A percentile compares a stretch with the other conserved stretches of the same genome.
phyloP scores from a whole-genome alignment of 2,888 invertebrate genomes.

The Habroteleia sp. region DNA sequence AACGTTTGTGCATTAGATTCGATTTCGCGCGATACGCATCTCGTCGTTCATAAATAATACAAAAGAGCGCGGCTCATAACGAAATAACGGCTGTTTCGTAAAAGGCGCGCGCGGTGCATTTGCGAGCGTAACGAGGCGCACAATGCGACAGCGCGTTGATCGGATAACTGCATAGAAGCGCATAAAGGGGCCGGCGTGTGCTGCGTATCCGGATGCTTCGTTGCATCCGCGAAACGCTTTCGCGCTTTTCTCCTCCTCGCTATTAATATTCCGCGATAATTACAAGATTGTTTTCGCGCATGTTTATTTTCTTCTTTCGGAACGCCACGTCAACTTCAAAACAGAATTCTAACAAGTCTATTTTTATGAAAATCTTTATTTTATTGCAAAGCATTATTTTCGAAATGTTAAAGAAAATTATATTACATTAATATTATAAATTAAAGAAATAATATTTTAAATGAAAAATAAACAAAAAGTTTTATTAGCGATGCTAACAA shows the following conservation, averaged over 20 bases:
- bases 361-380: too few relatives aligned
- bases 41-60: slow-evolving; percentile 52
- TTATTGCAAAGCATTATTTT: too few relatives aligned
- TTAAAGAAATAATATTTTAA: too few relatives aligned
- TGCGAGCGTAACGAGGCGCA: slow-evolving; percentile 56
- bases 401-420: too few relatives aligned
- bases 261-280: slow-evolving; percentile 10
- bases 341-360: too few relatives aligned
- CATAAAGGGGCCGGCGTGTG: slow-evolving; percentile 38
- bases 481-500: too few relatives aligned
- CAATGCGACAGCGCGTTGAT: slow-evolving; percentile 53
- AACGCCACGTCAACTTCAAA: too few relatives aligned
- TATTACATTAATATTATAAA: too few relatives aligned
- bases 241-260: slow-evolving; percentile 23
- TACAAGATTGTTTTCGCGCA: slow-evolving; percentile 23
- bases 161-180: slow-evolving; percentile 44
- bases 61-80: slow-evolving; percentile 49
- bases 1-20: slow-evolving; percentile 23
- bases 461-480: too few relatives aligned
- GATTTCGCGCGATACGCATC: slow-evolving; percentile 42
- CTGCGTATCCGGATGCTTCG: slow-evolving; percentile 29
- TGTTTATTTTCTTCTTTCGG: too few relatives aligned
- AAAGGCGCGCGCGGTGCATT: slow-evolving; percentile 46
- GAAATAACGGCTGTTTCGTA: slow-evolving; percentile 51
- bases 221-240: slow-evolving; percentile 43